Evolutionary conservation across 2,797 vertebrate genomes (phyloP).

Genomic region (Macroramphosus scolopax): DNA sequence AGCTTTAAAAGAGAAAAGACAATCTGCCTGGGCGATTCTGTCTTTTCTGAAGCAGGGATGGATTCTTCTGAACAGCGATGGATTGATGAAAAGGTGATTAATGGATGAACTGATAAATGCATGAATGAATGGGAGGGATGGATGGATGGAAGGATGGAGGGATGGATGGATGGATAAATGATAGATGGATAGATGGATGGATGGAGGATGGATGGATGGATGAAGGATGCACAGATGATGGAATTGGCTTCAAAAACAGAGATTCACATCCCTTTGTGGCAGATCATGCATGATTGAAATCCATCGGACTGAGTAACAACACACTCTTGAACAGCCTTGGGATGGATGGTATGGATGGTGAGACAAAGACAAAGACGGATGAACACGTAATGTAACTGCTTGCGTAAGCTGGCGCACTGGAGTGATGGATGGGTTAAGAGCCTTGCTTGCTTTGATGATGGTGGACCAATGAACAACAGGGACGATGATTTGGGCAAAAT

Average conservation of each 20-base stretch:
- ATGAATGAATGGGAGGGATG: slow-evolving; percentile 6
- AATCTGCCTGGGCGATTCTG: slow-evolving; percentile 27
- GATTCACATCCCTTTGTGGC: slow-evolving; percentile 45
- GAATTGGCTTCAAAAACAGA: slow-evolving; percentile 38
- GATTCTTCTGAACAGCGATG: slow-evolving; percentile 26
- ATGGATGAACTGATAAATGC: slow-evolving; percentile 33
- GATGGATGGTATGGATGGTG: slow-evolving; percentile 36
- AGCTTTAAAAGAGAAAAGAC: slow-evolving; percentile 76
- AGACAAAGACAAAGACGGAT: slow-evolving; percentile 47
- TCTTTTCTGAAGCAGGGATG: slow-evolving; percentile 67
- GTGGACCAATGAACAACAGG: slow-evolving; percentile 47
- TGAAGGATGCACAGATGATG: slow-evolving; percentile 48
- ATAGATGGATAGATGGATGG: slow-evolving; percentile 18
- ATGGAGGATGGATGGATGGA: slow-evolving; percentile 30
- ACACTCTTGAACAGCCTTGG: slow-evolving; percentile 44
- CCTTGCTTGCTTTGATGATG: slow-evolving; percentile 55
- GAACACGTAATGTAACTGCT: slow-evolving; percentile 27
- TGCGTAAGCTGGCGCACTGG: slow-evolving; percentile 40
- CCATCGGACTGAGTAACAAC: slow-evolving; percentile 34
- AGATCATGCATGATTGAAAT: slow-evolving; percentile 64
- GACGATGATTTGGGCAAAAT: slow-evolving; percentile 44
- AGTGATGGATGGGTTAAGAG: slow-evolving; percentile 53
- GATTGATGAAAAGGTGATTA: slow-evolving; percentile 39
- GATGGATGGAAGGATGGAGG: slow-evolving; percentile 26
- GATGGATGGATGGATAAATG: slow-evolving; percentile 47